phyloP scores from a whole-genome alignment of 2,888 invertebrate genomes.

The Zygogramma bicolorata region DNA sequence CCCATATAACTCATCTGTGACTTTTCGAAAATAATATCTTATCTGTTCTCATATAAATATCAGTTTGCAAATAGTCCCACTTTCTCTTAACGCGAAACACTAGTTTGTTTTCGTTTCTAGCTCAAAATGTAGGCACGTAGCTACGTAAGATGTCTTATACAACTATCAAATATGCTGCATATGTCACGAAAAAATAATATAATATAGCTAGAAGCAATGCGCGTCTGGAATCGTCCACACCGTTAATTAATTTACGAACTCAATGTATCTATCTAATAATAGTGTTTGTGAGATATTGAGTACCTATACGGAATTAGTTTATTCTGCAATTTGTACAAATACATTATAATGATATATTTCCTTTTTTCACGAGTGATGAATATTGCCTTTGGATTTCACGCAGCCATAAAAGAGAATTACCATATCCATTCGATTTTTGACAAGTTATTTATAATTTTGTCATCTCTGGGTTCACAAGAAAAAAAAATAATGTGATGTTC shows the following conservation, averaged over 20 bases:
- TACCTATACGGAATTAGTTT: not conserved
- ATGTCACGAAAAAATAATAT: slow-evolving; percentile 9
- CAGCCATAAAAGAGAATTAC: no score
- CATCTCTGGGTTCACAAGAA: no score
- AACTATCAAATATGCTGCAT: not conserved
- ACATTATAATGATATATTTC: no score
- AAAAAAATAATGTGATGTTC: no score
- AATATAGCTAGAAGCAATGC: not conserved
- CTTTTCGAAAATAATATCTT: not conserved
- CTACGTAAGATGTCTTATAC: not conserved
- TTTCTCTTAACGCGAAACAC: slow-evolving; percentile 7
- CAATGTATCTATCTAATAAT: not conserved
- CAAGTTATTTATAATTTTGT: no score
- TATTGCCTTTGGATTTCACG: no score
- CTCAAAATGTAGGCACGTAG: not conserved
- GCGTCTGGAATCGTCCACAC: not conserved
- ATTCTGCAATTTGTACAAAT: no score
- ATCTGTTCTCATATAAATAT: slow-evolving; percentile 2
- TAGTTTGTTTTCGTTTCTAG: not conserved
- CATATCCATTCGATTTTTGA: no score
- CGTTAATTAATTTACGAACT: not conserved
- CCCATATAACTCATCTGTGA: slow-evolving; percentile 1
- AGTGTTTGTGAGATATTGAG: not conserved
- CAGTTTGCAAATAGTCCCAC: not conserved
- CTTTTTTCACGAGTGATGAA: no score